Evolutionary conservation across 30 jellyfish, hydroid and myxozoan species (phyloP).

Genomic region (Catostylus mosaicus): DNA sequence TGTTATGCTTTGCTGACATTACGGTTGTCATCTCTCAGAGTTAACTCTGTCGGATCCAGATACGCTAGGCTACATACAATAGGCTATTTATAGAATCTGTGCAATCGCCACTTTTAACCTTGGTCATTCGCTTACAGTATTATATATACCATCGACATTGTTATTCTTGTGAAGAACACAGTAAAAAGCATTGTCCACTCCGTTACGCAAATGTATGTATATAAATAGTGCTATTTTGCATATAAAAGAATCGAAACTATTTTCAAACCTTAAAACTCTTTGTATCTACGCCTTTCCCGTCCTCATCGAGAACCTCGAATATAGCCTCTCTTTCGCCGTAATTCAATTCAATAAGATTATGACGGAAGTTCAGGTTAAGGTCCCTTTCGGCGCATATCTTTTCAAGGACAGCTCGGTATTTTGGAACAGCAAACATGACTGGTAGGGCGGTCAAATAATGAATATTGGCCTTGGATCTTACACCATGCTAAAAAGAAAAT

Average conservation of each 20-base stretch:
- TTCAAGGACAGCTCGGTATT: conserved; percentile 74
- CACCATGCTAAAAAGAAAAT: conserved; percentile 71
- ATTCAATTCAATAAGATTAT: conserved; percentile 71
- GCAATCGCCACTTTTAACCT: no score
- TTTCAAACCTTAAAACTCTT: conserved; percentile 62
- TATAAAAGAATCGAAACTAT: not conserved
- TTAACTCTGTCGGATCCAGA: no score
- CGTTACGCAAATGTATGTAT: no score
- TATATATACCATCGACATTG: no score
- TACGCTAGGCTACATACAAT: no score
- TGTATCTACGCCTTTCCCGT: conserved; percentile 54
- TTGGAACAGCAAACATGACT: conserved; percentile 81
- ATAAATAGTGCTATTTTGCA: no score
- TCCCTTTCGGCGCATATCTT: conserved; percentile 78
- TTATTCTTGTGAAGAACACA: no score
- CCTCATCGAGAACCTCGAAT: conserved; percentile 75
- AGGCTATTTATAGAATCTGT: no score
- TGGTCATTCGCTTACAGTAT: no score
- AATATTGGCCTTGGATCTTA: conserved; percentile 69
- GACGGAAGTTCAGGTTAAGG: conserved; percentile 60
- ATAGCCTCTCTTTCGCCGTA: conserved; percentile 68
- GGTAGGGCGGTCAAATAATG: conserved; percentile 76
- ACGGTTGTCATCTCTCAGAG: no score
- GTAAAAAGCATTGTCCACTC: no score
- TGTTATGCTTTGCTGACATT: no score